A percentile compares a stretch with the other conserved stretches of the same genome.
Conservation (phyloP, 1,140 invertebrate species). For the Drosophila ambigua region DNA sequence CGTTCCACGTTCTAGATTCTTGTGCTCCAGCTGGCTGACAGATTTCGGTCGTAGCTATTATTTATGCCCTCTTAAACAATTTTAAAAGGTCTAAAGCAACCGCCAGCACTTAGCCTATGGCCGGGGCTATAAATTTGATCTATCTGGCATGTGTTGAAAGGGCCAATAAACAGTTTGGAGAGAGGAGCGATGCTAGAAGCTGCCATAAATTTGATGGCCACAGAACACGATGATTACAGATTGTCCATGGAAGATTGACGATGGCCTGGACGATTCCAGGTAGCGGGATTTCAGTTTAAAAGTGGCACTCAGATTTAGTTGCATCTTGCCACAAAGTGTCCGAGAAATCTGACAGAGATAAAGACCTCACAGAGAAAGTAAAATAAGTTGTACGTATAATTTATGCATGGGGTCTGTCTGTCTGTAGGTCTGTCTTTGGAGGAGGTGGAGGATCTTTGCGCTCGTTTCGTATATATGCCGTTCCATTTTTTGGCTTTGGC, state of each 20-base stretch:
- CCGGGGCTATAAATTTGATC: conserved; percentile 52
- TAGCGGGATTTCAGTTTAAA: conserved; percentile 2
- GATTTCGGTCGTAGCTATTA: conserved; percentile 45
- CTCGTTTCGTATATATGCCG: conserved; percentile 12
- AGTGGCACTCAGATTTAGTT: conserved; percentile 27
- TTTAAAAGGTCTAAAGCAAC: conserved; percentile 33
- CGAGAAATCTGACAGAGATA: conserved; percentile 31
- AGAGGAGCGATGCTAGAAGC: conserved; percentile 44
- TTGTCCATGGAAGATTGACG: conserved; percentile 38
- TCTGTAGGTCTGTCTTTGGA: conserved; percentile 1
- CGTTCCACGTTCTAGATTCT: too few species aligned
- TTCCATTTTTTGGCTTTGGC: conserved; percentile 41
- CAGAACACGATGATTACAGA: conserved; percentile 44
- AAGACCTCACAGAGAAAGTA: conserved; percentile 32
- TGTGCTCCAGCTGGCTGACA: conserved; percentile 31
- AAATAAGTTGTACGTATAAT: conserved; percentile 59
- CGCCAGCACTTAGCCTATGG: conserved; percentile 39
- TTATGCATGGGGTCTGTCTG: conserved; percentile 42
- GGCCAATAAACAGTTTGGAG: background rate
- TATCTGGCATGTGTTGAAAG: conserved; percentile 57
- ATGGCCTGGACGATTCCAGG: conserved; percentile 24
- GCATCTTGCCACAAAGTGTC: conserved; percentile 40
- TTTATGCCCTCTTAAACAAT: conserved; percentile 67
- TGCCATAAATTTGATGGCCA: conserved; percentile 54
- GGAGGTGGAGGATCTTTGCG: background rate